A percentile compares a stretch with the other conserved stretches of the same genome.
Conservation (phyloP, 2,888 invertebrate species). For the Chromoteleia sp. region DNA sequence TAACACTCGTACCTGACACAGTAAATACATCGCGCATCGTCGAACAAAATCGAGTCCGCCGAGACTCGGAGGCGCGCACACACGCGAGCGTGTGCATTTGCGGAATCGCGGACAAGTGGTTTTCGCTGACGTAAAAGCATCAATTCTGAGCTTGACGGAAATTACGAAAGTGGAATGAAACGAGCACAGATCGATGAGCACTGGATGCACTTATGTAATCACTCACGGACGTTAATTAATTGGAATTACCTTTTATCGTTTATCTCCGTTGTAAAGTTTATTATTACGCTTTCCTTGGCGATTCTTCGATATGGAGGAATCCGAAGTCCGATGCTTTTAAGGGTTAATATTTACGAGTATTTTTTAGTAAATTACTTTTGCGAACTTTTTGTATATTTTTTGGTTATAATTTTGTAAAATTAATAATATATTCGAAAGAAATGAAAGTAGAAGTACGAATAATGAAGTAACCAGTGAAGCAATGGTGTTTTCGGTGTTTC, state of each 20-base stretch:
- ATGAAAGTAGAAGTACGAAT: no score
- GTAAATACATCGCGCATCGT: constrained; percentile 75
- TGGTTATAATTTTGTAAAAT: no score
- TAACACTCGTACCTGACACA: constrained; percentile 75
- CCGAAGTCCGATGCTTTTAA: no score
- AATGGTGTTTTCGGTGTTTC: no score
- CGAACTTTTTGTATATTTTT: no score
- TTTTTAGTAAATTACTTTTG: no score
- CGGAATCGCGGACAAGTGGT: constrained; percentile 68
- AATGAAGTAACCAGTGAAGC: no score
- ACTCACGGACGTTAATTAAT: constrained; percentile 60
- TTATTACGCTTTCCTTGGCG: constrained; percentile 19
- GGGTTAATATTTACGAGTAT: no score
- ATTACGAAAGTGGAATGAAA: constrained; percentile 66
- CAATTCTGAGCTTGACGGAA: constrained; percentile 68
- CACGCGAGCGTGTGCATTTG: constrained; percentile 55
- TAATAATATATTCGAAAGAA: no score
- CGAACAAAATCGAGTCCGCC: constrained; percentile 72
- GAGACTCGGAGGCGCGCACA: constrained; percentile 71
- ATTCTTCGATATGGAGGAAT: neutral
- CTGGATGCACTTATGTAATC: constrained; percentile 67
- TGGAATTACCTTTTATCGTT: constrained; percentile 62
- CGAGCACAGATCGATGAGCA: constrained; percentile 62
- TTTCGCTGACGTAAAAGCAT: constrained; percentile 64
- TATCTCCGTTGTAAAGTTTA: constrained; percentile 30